Evolutionary conservation across 1,140 invertebrate genomes (phyloP).

Genomic region (Lethocerus indicus): DNA sequence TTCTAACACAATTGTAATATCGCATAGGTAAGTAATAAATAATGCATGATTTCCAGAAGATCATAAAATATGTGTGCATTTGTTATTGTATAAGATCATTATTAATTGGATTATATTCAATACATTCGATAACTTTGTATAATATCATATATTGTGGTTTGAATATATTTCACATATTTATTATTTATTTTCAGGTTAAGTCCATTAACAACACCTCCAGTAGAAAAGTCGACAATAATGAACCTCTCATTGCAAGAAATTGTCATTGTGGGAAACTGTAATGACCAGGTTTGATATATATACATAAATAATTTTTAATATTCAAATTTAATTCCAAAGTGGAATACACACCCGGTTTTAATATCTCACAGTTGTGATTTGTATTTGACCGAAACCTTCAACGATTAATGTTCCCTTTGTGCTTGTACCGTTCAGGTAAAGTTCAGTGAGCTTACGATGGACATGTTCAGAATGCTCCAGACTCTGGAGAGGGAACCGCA

Average conservation of each 20-base stretch:
- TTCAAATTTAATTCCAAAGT: not conserved
- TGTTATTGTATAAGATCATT: not conserved
- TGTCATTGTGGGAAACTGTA: conserved; percentile 82
- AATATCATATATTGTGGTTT: not conserved
- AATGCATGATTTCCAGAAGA: too few relatives aligned
- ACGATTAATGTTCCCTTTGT: not conserved
- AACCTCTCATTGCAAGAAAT: conserved; percentile 83
- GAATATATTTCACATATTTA: not conserved
- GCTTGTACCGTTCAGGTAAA: conserved; percentile 45
- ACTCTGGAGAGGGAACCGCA: conserved; percentile 82
- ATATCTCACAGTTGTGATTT: not conserved
- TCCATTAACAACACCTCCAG: conserved; percentile 66
- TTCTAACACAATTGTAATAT: conserved; percentile 61
- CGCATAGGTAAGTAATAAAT: conserved; percentile 47
- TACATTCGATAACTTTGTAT: not conserved
- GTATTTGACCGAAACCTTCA: not conserved
- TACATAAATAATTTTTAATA: not conserved
- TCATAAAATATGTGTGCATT: not conserved
- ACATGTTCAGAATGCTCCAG: conserved; percentile 96
- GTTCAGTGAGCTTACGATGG: conserved; percentile 92
- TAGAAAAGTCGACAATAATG: conserved; percentile 73
- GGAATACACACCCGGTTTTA: not conserved
- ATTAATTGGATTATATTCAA: not conserved
- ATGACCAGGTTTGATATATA: conserved; percentile 48
- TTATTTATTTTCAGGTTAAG: conserved; percentile 45